Evolutionary conservation across 53 echinoderm and acorn worm genomes (phyloP).

Genomic region (Apostichopus leukothele): DNA sequence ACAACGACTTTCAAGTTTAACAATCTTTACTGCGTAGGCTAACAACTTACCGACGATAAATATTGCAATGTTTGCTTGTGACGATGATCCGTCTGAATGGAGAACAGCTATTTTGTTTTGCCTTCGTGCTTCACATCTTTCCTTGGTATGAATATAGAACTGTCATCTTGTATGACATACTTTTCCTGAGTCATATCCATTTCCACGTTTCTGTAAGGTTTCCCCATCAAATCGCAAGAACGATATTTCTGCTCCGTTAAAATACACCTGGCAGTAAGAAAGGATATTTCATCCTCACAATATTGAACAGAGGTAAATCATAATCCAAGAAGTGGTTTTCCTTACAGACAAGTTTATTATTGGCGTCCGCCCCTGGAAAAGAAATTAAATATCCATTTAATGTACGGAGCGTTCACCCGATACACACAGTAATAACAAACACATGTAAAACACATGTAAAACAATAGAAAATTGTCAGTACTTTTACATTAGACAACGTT

Average conservation of each 20-base stretch:
- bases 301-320: background rate
- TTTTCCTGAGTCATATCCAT: background rate
- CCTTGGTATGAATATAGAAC: background rate
- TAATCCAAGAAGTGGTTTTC: background rate
- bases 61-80: background rate
- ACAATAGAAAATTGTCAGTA: too few species aligned
- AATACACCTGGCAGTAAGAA: background rate
- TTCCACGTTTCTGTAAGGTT: background rate
- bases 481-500: too few species aligned
- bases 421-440: too few species aligned
- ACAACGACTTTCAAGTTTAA: too few species aligned
- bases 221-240: background rate
- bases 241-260: background rate
- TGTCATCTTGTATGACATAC: constrained; percentile 3
- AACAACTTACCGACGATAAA: constrained; percentile 3
- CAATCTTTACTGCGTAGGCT: too few species aligned
- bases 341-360: background rate
- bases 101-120: background rate
- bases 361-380: too few species aligned
- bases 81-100: background rate
- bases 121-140: constrained; percentile 5
- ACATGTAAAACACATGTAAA: too few species aligned
- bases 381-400: too few species aligned
- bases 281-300: background rate
- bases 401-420: too few species aligned